phyloP scores from a whole-genome alignment of 2,888 invertebrate species.

The Daptonema setosum region DNA sequence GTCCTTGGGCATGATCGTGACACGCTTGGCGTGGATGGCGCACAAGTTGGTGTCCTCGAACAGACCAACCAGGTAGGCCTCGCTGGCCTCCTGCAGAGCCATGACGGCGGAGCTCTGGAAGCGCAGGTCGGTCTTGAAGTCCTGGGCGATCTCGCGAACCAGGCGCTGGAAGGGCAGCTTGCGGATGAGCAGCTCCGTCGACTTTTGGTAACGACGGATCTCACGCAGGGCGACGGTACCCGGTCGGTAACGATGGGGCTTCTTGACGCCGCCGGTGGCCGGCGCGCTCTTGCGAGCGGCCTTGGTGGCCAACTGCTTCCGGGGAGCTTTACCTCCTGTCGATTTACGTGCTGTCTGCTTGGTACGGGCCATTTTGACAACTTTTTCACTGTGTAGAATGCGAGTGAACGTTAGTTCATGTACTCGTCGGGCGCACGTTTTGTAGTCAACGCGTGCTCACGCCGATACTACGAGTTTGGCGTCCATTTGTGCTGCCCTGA shows the following conservation, averaged over 20 bases:
- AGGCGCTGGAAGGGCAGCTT: constrained; percentile 29
- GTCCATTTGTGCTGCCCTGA: too few relatives aligned
- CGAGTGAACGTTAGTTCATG: too few relatives aligned
- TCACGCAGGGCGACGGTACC: constrained; percentile 89
- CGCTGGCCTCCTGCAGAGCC: constrained; percentile 38
- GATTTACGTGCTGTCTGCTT: constrained; percentile 93
- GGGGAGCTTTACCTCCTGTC: constrained; percentile 32
- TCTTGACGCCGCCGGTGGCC: constrained; percentile 81
- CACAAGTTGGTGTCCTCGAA: constrained; percentile 1
- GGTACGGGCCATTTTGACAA: constrained; percentile 64
- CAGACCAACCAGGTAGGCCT: background rate
- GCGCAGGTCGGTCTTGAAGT: constrained; percentile 64
- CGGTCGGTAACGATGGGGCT: constrained; percentile 82
- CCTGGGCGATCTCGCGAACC: constrained; percentile 87
- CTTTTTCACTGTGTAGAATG: too few relatives aligned
- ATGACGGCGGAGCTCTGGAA: constrained; percentile 59
- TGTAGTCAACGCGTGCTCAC: too few relatives aligned
- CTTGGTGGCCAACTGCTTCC: background rate
- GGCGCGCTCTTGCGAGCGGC: constrained; percentile 65
- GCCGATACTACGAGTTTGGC: too few relatives aligned
- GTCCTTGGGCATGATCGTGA: constrained; percentile 3
- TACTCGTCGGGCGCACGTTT: too few relatives aligned
- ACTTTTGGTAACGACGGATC: constrained; percentile 87
- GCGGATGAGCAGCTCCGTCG: constrained; percentile 39
- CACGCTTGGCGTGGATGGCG: constrained; percentile 1